These are phyloP conservation scores for Eupithecia abbreviata DNA, from an alignment of 2,888 invertebrate species.

Conservation along the genomic window DNA sequence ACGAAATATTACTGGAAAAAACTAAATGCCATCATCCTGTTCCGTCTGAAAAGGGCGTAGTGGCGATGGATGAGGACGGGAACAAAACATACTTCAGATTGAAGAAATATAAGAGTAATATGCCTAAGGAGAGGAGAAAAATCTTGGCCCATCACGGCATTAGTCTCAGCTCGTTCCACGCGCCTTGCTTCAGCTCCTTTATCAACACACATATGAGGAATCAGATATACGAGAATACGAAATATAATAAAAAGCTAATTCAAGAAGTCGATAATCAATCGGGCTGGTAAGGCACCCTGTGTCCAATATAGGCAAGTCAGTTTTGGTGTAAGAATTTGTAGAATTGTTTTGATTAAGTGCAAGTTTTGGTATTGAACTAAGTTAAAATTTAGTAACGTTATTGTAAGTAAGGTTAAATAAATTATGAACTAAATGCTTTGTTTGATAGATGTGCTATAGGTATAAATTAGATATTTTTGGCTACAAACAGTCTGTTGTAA, in stretches of 20 bases:
- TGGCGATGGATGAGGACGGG: slow-evolving; percentile 64
- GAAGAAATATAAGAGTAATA: slow-evolving; percentile 55
- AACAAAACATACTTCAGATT: slow-evolving; percentile 68
- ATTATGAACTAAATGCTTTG: slow-evolving; percentile 37
- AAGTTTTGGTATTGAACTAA: slow-evolving; percentile 63
- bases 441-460: not conserved
- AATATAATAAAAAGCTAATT: not conserved
- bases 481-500: too few species aligned
- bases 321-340: slow-evolving; percentile 56
- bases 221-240: slow-evolving; percentile 53
- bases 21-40: slow-evolving; percentile 63
- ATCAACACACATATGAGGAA: slow-evolving; percentile 65
- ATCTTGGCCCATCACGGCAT: slow-evolving; percentile 62
- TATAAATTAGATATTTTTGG: not conserved
- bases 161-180: slow-evolving; percentile 73
- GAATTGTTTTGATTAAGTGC: slow-evolving; percentile 50
- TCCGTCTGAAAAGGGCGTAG: slow-evolving; percentile 69
- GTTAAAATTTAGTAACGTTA: slow-evolving; percentile 71
- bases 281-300: slow-evolving; percentile 26
- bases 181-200: slow-evolving; percentile 74
- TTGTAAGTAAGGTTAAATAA: slow-evolving; percentile 48
- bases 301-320: slow-evolving; percentile 41
- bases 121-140: slow-evolving; percentile 60
- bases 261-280: not conserved
- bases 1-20: slow-evolving; percentile 45